These are phyloP conservation scores for Napeogenes sylphis DNA, from an alignment of 2,888 invertebrate genomes.

Conservation along the genomic window DNA sequence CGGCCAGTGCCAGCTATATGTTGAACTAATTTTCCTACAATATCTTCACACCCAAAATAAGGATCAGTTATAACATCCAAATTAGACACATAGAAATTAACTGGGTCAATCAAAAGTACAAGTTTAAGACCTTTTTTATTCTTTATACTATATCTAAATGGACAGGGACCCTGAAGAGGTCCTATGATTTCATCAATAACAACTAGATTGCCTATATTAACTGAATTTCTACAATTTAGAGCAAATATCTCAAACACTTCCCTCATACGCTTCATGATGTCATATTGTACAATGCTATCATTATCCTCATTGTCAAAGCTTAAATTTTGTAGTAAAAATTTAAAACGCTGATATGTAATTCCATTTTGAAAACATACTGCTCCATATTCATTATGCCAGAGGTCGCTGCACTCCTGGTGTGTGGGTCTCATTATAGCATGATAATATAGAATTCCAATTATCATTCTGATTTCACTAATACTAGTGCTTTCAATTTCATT, in stretches of 20 bases:
- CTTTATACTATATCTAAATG: constrained; percentile 62
- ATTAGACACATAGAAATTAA: constrained; percentile 65
- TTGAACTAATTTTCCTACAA: constrained; percentile 55
- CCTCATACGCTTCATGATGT: constrained; percentile 63
- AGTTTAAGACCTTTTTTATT: constrained; percentile 63
- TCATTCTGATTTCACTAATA: constrained; percentile 57
- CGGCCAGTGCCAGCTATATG: constrained; percentile 58
- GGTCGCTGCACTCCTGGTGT: constrained; percentile 56
- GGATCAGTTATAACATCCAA: constrained; percentile 64
- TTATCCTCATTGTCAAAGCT: constrained; percentile 53
- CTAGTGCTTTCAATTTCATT: constrained; percentile 41
- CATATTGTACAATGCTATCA: constrained; percentile 49
- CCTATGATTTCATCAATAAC: constrained; percentile 68
- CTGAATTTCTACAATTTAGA: constrained; percentile 61
- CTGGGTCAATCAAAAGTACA: constrained; percentile 59
- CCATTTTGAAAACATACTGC: constrained; percentile 50
- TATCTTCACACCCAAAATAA: constrained; percentile 54
- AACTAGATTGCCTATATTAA: constrained; percentile 50
- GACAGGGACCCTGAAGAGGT: constrained; percentile 66
- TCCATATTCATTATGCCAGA: constrained; percentile 62
- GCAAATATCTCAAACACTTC: constrained; percentile 69
- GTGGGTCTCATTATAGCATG: constrained; percentile 66
- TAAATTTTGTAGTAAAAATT: constrained; percentile 58
- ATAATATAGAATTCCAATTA: constrained; percentile 67
- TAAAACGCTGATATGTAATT: constrained; percentile 62